These are phyloP conservation scores for Petrocephalus zakoni DNA, from an alignment of 2,113 vertebrate genomes.

Conservation along the genomic window DNA sequence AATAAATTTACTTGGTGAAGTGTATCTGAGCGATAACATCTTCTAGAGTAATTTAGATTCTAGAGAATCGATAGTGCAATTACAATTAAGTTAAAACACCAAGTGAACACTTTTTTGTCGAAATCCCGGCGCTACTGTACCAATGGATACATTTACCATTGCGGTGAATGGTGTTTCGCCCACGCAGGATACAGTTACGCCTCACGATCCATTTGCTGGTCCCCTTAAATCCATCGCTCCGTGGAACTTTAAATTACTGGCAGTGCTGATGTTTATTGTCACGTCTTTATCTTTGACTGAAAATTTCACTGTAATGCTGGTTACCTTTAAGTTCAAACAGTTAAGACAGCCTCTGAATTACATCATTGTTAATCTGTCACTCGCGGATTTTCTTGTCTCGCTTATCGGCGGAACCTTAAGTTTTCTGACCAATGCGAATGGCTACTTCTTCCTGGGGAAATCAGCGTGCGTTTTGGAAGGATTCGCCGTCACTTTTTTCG, in stretches of 20 bases:
- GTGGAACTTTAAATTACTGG: constrained; percentile 79
- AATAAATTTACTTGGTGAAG: background rate
- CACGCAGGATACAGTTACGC: constrained; percentile 41
- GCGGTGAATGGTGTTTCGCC: constrained; percentile 58
- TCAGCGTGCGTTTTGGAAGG: constrained; percentile 83
- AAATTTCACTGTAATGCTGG: constrained; percentile 79
- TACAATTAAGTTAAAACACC: background rate
- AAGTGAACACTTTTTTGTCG: background rate
- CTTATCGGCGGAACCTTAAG: constrained; percentile 74
- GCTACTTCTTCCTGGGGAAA: constrained; percentile 78
- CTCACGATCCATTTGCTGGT: constrained; percentile 60
- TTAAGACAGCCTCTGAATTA: constrained; percentile 80
- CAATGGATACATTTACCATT: constrained; percentile 56
- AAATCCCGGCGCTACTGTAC: background rate
- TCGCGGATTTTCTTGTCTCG: constrained; percentile 80
- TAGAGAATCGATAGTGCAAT: background rate
- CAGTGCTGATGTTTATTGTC: constrained; percentile 74
- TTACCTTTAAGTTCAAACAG: constrained; percentile 79
- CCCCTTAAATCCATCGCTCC: constrained; percentile 65
- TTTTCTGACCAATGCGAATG: constrained; percentile 75
- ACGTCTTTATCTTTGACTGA: constrained; percentile 72
- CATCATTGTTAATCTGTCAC: constrained; percentile 79
- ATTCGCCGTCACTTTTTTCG: constrained; percentile 84
- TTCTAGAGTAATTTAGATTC: background rate
- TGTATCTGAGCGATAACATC: background rate